Evolutionary conservation across 2,888 invertebrate species (phyloP).

Genomic region (Escarpia spicata): DNA sequence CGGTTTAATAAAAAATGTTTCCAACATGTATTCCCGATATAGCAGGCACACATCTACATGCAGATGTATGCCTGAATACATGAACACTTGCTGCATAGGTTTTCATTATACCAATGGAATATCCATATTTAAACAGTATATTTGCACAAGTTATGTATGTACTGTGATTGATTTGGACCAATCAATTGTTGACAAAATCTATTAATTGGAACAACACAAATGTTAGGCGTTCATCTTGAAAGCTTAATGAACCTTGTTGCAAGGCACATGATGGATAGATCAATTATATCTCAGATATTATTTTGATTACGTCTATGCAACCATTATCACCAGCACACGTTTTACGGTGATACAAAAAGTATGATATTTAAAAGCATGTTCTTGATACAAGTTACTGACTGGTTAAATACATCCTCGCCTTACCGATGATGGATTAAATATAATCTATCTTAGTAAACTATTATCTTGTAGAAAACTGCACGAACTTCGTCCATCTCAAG

Average conservation of each 20-base stretch:
- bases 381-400: not conserved
- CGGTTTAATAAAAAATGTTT: too few species aligned
- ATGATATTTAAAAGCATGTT: not conserved
- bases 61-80: not conserved
- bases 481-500: conserved; percentile 62
- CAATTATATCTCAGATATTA: too few species aligned
- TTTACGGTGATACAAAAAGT: not conserved
- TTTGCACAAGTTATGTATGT: not conserved
- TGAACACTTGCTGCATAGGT: not conserved
- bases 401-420: not conserved
- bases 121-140: not conserved
- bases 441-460: not conserved
- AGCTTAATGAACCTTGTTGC: too few species aligned
- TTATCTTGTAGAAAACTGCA: not conserved
- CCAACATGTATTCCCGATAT: too few species aligned
- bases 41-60: too few species aligned
- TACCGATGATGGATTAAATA: not conserved
- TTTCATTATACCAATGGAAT: not conserved
- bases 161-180: too few species aligned
- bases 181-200: too few species aligned
- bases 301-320: too few species aligned
- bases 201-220: too few species aligned
- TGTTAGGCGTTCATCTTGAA: too few species aligned
- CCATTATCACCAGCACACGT: too few species aligned
- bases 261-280: too few species aligned